Evolutionary conservation across 2,113 vertebrate species (phyloP).

Genomic region (Erinaceus europaeus): DNA sequence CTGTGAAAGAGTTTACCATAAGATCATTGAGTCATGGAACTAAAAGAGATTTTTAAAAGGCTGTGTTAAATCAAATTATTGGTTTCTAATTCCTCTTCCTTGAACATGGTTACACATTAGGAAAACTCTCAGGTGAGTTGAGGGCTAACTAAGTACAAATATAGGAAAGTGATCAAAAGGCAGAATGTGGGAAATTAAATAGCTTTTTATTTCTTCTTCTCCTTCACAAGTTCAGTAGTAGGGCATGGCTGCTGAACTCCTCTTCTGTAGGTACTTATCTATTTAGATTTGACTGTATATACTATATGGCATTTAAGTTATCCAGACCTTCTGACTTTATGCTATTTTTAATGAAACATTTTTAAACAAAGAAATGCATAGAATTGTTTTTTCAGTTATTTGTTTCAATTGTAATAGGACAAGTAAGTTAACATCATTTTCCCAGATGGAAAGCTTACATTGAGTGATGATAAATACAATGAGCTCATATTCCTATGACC

Average conservation of each 20-base stretch:
- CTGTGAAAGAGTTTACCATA: background rate
- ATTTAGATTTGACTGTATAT: background rate
- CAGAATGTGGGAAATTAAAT: background rate
- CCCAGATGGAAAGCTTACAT: too few relatives aligned
- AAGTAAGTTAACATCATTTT: too few relatives aligned
- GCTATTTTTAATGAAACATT: constrained; percentile 21
- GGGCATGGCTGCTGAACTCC: background rate
- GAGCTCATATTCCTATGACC: too few relatives aligned
- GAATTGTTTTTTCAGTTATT: background rate
- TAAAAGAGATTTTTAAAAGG: background rate
- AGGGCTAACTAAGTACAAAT: constrained; percentile 2
- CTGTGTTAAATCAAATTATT: constrained; percentile 26
- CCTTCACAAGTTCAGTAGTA: background rate
- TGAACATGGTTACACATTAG: background rate
- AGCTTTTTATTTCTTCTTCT: background rate
- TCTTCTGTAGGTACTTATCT: background rate
- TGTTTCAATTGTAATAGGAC: too few relatives aligned
- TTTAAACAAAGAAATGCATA: background rate
- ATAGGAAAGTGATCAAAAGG: constrained; percentile 41
- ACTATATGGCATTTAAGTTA: background rate
- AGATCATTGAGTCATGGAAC: background rate
- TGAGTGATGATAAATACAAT: too few relatives aligned
- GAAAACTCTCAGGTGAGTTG: background rate
- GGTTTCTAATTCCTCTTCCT: constrained; percentile 18
- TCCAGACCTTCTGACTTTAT: background rate